These are phyloP conservation scores for Bacillus rossius DNA, from an alignment of 1,140 invertebrate species.

Conservation along the genomic window DNA sequence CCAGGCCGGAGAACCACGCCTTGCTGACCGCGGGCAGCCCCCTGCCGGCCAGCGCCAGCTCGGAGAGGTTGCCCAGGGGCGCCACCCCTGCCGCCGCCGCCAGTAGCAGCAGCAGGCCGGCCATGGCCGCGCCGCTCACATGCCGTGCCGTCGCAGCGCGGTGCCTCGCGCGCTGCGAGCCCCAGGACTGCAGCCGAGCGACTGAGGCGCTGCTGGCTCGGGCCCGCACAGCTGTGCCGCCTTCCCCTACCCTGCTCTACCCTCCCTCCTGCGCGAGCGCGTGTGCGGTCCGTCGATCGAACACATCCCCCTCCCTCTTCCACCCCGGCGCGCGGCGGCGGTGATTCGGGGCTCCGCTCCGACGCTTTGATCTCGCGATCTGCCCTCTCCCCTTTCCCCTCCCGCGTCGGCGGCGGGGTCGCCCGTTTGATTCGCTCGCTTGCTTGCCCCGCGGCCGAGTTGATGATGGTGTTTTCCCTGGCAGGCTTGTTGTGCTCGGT, in stretches of 20 bases:
- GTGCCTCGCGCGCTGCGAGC: slow-evolving; percentile 27
- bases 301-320: slow-evolving; percentile 19
- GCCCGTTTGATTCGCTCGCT: no score
- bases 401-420: no score
- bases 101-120: slow-evolving; percentile 22
- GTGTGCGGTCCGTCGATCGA: not conserved
- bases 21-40: slow-evolving; percentile 32
- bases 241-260: not conserved
- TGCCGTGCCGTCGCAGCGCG: no score
- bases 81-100: slow-evolving; percentile 21
- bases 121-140: not conserved
- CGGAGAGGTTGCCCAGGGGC: slow-evolving; percentile 24
- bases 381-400: no score
- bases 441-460: no score
- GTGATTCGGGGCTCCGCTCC: slow-evolving; percentile 8
- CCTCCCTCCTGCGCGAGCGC: slow-evolving; percentile 5
- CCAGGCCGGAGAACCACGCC: slow-evolving; percentile 44
- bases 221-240: slow-evolving; percentile 8
- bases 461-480: no score
- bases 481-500: no score
- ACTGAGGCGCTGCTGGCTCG: slow-evolving; percentile 36
- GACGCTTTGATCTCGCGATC: no score
- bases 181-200: slow-evolving; percentile 35
- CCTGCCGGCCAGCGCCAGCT: slow-evolving; percentile 34
- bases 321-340: slow-evolving; percentile 19